These are phyloP conservation scores for Notiomystis cincta DNA, from an alignment of 2,113 vertebrate species.

Conservation along the genomic window DNA sequence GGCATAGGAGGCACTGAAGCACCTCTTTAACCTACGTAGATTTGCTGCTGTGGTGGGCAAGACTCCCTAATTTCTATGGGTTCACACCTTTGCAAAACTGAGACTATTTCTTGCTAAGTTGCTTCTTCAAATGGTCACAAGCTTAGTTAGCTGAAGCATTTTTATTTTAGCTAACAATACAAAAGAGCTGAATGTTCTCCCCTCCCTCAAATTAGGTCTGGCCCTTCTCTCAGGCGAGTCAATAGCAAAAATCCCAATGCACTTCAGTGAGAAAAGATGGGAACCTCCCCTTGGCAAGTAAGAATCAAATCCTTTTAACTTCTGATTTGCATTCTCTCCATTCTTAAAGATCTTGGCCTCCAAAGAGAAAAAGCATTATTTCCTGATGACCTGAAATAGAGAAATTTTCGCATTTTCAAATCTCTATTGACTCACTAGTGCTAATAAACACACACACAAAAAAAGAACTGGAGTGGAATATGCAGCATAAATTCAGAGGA, in stretches of 20 bases:
- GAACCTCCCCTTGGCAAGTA: background rate
- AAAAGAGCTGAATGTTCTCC: background rate
- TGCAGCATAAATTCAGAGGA: background rate
- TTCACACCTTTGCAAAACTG: background rate
- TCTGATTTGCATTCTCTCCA: conserved; percentile 1
- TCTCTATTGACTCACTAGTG: background rate
- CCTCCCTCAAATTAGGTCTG: background rate
- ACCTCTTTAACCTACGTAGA: background rate
- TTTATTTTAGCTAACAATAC: background rate
- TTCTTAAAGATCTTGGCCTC: conserved; percentile 1
- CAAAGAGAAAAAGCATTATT: background rate
- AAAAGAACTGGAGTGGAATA: background rate
- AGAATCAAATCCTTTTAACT: background rate
- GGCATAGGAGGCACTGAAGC: background rate
- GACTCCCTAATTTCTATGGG: background rate
- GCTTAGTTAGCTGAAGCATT: background rate
- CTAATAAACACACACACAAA: background rate
- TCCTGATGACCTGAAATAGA: background rate
- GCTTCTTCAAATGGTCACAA: background rate
- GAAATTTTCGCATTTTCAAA: background rate
- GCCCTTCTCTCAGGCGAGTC: background rate
- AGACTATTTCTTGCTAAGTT: background rate
- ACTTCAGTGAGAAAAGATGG: background rate
- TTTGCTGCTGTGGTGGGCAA: background rate
- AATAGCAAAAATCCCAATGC: background rate